A percentile compares a stretch with the other conserved stretches of the same genome.
phyloP scores from a whole-genome alignment of 2,888 invertebrate genomes.

The Erebia palarica region DNA sequence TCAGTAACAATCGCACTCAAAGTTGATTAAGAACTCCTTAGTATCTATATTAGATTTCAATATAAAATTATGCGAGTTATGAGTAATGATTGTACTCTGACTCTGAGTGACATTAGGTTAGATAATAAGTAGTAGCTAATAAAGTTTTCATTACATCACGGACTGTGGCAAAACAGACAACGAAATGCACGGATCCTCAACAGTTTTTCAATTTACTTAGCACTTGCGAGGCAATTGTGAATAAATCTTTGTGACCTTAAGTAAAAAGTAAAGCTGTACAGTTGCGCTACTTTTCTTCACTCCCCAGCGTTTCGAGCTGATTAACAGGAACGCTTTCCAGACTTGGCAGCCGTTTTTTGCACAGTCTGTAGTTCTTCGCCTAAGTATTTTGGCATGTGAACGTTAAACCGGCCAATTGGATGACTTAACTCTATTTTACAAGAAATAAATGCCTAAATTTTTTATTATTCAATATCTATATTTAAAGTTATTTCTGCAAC shows the following conservation, averaged over 20 bases:
- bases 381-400: slow-evolving; percentile 8
- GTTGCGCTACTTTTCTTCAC: neutral
- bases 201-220: slow-evolving; percentile 5
- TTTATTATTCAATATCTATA: no score
- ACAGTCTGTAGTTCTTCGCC: slow-evolving; percentile 7
- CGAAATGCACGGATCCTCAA: no score
- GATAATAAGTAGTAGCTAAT: no score
- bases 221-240: slow-evolving; percentile 7
- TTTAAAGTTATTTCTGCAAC: no score
- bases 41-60: no score
- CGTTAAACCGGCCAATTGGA: neutral
- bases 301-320: slow-evolving; percentile 5
- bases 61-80: no score
- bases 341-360: slow-evolving; percentile 16
- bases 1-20: no score
- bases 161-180: neutral
- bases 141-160: neutral
- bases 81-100: no score
- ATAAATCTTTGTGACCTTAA: slow-evolving; percentile 11
- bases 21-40: no score
- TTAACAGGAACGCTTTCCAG: slow-evolving; percentile 13
- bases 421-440: neutral
- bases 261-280: slow-evolving; percentile 8
- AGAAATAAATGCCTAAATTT: neutral
- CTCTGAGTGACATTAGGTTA: no score